A percentile compares a stretch with the other conserved stretches of the same genome.
phyloP scores from a whole-genome alignment of 2,113 vertebrate species.

The Falco punctatus region DNA sequence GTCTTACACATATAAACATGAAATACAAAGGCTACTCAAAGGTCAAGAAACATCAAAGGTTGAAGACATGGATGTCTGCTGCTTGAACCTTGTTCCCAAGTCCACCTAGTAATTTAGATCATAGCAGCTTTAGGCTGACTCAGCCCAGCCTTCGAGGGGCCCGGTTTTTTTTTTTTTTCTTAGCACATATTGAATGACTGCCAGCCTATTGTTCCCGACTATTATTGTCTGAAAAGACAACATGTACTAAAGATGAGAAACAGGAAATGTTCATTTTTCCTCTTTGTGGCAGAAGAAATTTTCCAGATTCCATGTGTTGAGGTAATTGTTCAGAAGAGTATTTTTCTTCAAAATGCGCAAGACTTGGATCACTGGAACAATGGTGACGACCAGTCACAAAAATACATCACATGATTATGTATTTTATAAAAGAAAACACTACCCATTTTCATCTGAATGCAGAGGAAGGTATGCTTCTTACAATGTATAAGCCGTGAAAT shows the following conservation, averaged over 20 bases:
- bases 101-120: constrained; percentile 57
- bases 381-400: neutral
- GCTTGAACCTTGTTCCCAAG: constrained; percentile 58
- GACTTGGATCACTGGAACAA: constrained; percentile 15
- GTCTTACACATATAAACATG: neutral
- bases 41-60: constrained; percentile 60
- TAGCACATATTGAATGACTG: constrained; percentile 46
- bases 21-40: constrained; percentile 14
- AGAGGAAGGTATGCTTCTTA: neutral
- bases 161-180: constrained; percentile 26
- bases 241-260: constrained; percentile 81
- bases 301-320: constrained; percentile 77
- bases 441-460: neutral
- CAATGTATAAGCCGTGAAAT: neutral
- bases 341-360: constrained; percentile 28
- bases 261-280: constrained; percentile 79
- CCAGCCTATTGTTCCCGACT: constrained; percentile 79
- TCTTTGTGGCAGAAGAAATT: constrained; percentile 70
- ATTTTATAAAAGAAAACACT: neutral
- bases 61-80: constrained; percentile 56
- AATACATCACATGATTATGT: neutral
- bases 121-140: constrained; percentile 65
- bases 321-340: constrained; percentile 63
- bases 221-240: constrained; percentile 82
- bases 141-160: constrained; percentile 59